phyloP scores from a whole-genome alignment of 35 echinoderm and acorn worm species.

The Strongylocentrotus purpuratus region DNA sequence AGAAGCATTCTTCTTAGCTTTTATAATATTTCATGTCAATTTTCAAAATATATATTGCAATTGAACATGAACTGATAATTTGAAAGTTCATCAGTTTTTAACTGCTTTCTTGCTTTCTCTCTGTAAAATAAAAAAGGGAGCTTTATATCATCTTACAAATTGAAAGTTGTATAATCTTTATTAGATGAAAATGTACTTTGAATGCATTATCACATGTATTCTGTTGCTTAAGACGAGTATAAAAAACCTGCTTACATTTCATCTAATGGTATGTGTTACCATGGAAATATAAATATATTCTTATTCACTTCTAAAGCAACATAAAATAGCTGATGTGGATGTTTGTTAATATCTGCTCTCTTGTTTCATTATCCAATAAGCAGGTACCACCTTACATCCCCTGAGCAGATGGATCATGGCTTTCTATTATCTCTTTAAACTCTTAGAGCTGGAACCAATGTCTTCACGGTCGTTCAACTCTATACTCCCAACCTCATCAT shows the following conservation, averaged over 20 bases:
- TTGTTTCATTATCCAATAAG: neutral
- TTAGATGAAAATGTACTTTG: neutral
- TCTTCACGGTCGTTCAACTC: conserved; percentile 40
- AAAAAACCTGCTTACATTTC: neutral
- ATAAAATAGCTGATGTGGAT: neutral
- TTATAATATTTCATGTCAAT: too few species aligned
- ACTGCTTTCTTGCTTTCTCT: too few species aligned
- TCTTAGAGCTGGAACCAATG: neutral
- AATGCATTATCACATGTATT: neutral
- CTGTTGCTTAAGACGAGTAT: too few species aligned
- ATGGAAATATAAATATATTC: neutral
- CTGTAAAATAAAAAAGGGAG: too few species aligned
- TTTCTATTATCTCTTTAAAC: neutral
- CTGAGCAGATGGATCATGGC: neutral
- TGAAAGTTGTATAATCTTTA: too few species aligned
- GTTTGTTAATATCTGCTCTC: neutral
- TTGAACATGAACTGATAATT: too few species aligned
- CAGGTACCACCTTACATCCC: neutral
- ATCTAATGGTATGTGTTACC: neutral
- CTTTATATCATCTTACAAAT: too few species aligned
- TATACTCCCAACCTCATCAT: neutral
- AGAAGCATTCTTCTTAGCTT: too few species aligned
- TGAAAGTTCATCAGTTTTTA: too few species aligned
- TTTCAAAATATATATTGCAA: too few species aligned
- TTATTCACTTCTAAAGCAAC: neutral